Conservation (phyloP, 1,140 invertebrate genomes). For the Megalonaias nervosa region DNA sequence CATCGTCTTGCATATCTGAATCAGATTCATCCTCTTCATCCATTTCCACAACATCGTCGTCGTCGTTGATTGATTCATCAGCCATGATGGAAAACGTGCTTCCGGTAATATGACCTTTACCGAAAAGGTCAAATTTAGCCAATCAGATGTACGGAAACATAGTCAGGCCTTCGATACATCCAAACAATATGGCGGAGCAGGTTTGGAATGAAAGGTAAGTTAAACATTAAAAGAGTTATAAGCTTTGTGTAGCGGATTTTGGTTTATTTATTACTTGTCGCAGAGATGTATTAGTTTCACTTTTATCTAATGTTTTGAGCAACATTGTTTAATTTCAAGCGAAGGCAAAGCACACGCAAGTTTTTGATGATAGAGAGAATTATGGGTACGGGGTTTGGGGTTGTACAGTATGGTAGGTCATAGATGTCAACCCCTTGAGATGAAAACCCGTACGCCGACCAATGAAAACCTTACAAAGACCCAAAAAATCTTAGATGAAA, state of each 20-base stretch:
- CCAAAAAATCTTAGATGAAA: too few species aligned
- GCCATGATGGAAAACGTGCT: slow-evolving; percentile 49
- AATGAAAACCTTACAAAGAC: too few species aligned
- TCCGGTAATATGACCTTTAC: slow-evolving; percentile 30
- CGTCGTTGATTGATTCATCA: slow-evolving; percentile 35
- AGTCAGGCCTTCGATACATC: slow-evolving; percentile 57
- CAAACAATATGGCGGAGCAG: slow-evolving; percentile 67
- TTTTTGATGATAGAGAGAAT: too few species aligned
- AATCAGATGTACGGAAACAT: slow-evolving; percentile 41
- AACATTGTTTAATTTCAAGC: neutral
- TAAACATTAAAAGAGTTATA: neutral
- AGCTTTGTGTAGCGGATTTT: slow-evolving; percentile 3
- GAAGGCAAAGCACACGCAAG: too few species aligned
- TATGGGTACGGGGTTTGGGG: too few species aligned
- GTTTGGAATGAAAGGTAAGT: slow-evolving; percentile 56
- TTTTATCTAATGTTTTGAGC: slow-evolving; percentile 1
- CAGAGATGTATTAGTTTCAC: neutral
- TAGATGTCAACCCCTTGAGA: too few species aligned
- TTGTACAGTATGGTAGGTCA: too few species aligned
- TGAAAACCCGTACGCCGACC: too few species aligned
- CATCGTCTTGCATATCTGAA: slow-evolving; percentile 43
- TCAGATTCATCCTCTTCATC: slow-evolving; percentile 37
- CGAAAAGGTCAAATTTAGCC: slow-evolving; percentile 18
- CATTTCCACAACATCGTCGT: slow-evolving; percentile 31
- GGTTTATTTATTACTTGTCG: neutral